phyloP scores from a whole-genome alignment of 2,797 vertebrate species.

The Rhodeus uyekii region DNA sequence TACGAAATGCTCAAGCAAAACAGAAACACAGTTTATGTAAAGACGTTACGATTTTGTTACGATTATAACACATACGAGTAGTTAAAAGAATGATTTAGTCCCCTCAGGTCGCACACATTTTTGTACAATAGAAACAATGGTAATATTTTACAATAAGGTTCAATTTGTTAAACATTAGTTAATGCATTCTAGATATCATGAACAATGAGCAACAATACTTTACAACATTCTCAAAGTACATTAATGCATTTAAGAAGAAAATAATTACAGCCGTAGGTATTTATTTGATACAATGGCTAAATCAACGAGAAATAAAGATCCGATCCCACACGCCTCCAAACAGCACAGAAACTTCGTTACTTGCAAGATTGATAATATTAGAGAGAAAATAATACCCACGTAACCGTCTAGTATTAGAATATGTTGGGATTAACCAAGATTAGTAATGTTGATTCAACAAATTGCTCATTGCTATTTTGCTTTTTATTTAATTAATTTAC shows the following conservation, averaged over 20 bases:
- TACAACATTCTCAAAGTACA: too few relatives aligned
- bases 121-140: neutral
- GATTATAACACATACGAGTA: neutral
- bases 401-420: too few relatives aligned
- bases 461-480: neutral
- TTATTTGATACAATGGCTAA: too few relatives aligned
- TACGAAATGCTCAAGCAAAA: neutral
- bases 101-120: neutral
- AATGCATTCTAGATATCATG: neutral
- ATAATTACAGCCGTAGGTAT: too few relatives aligned
- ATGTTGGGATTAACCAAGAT: neutral
- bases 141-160: neutral
- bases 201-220: neutral
- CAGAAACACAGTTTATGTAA: neutral
- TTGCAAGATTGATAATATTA: too few relatives aligned
- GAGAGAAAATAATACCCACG: too few relatives aligned
- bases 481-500: too few relatives aligned
- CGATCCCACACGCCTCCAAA: too few relatives aligned
- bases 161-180: neutral
- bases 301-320: too few relatives aligned
- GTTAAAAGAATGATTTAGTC: neutral
- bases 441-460: neutral
- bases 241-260: too few relatives aligned
- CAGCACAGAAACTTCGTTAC: too few relatives aligned
- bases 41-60: neutral